phyloP scores from a whole-genome alignment of 2,113 vertebrate genomes.

The Atherinomorus stipes region DNA sequence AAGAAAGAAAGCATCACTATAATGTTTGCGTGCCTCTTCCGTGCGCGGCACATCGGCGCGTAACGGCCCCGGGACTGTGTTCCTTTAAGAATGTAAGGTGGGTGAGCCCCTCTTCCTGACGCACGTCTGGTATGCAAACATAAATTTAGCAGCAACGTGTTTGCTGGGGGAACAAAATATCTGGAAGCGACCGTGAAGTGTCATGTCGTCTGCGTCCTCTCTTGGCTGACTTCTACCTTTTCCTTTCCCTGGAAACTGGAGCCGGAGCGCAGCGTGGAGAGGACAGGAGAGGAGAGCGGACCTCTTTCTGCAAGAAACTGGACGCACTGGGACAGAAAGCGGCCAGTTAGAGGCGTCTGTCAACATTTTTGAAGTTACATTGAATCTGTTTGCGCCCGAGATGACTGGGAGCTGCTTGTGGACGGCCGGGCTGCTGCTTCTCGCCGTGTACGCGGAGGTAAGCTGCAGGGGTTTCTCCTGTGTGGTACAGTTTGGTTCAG shows the following conservation, averaged over 20 bases:
- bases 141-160: slow-evolving; percentile 85
- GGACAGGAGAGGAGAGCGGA: slow-evolving; percentile 17
- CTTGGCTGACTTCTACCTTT: slow-evolving; percentile 46
- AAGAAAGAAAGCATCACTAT: slow-evolving; percentile 23
- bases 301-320: slow-evolving; percentile 29
- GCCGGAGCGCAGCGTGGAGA: slow-evolving; percentile 41
- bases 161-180: slow-evolving; percentile 74
- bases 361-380: slow-evolving; percentile 6
- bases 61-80: slow-evolving; percentile 59
- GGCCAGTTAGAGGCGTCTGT: slow-evolving; percentile 9
- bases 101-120: slow-evolving; percentile 80
- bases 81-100: slow-evolving; percentile 84
- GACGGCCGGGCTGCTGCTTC: slow-evolving; percentile 55
- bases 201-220: slow-evolving; percentile 66
- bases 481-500: not conserved
- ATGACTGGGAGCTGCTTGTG: slow-evolving; percentile 65
- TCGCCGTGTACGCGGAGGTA: slow-evolving; percentile 71
- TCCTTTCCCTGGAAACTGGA: slow-evolving; percentile 31
- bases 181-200: slow-evolving; percentile 69
- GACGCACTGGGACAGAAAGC: slow-evolving; percentile 32
- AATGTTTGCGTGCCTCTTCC: not conserved
- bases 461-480: slow-evolving; percentile 5
- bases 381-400: slow-evolving; percentile 29
- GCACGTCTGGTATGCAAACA: slow-evolving; percentile 81
- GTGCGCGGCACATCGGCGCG: slow-evolving; percentile 31